These are phyloP conservation scores for Echiichthys vipera DNA, from an alignment of 2,797 vertebrate species.

Conservation along the genomic window DNA sequence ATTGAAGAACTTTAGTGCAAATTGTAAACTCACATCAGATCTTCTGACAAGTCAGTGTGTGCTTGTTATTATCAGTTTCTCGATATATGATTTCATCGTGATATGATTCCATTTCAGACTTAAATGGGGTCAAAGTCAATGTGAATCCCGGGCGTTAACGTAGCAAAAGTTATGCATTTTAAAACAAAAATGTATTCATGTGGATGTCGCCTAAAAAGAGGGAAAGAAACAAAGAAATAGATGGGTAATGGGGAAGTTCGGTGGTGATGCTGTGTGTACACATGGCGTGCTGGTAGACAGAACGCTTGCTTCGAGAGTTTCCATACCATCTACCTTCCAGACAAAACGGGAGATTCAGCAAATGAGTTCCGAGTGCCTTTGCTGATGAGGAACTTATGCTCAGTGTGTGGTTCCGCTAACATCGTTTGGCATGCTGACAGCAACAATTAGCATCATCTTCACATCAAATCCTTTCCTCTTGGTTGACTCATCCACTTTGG, in stretches of 20 bases:
- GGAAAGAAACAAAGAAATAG: neutral
- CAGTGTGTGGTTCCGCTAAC: constrained; percentile 55
- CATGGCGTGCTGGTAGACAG: neutral
- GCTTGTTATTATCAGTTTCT: no score
- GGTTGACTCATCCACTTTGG: constrained; percentile 47
- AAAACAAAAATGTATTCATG: no score
- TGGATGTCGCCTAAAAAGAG: no score
- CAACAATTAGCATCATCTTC: constrained; percentile 68
- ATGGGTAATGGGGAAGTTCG: neutral
- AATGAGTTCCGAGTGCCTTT: constrained; percentile 29
- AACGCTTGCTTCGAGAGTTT: constrained; percentile 22
- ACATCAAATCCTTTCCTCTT: constrained; percentile 59
- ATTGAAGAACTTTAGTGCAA: no score
- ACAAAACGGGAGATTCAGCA: constrained; percentile 45
- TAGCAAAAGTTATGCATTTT: no score
- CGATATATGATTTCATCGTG: no score
- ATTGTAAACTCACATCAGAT: no score
- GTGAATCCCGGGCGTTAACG: no score
- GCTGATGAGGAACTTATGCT: constrained; percentile 70
- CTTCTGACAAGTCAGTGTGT: no score
- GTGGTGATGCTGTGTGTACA: neutral
- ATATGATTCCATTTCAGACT: no score
- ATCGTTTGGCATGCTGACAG: constrained; percentile 70
- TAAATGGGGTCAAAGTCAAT: no score
- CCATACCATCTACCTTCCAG: constrained; percentile 32